These are phyloP conservation scores for Folsomia manolachei DNA, from an alignment of 2,888 invertebrate species.

Conservation along the genomic window DNA sequence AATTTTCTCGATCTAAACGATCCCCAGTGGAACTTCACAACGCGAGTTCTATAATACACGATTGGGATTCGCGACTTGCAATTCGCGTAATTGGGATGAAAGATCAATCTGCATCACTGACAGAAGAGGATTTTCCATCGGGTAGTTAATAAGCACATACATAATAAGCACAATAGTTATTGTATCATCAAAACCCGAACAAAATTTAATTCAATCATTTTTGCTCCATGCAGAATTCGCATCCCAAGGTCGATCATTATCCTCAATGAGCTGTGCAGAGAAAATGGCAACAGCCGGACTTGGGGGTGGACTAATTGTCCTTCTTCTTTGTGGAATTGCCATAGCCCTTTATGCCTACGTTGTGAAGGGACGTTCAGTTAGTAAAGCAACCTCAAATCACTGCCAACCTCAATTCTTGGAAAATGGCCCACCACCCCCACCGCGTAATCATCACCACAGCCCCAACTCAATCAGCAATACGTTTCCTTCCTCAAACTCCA, in stretches of 20 bases:
- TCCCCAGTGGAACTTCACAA: slow-evolving; percentile 42
- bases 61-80: slow-evolving; percentile 44
- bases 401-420: not conserved
- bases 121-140: slow-evolving; percentile 36
- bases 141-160: slow-evolving; percentile 14
- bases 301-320: slow-evolving; percentile 35
- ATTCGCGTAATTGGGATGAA: slow-evolving; percentile 45
- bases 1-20: slow-evolving; percentile 30
- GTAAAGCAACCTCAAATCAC: not conserved
- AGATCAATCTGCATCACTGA: slow-evolving; percentile 39
- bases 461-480: not conserved
- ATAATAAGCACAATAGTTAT: slow-evolving; percentile 4
- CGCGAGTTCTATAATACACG: slow-evolving; percentile 39
- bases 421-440: not conserved
- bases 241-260: not conserved
- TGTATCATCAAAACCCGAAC: not conserved
- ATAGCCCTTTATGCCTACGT: slow-evolving; percentile 38
- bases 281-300: slow-evolving; percentile 45
- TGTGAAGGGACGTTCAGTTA: slow-evolving; percentile 23
- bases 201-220: not conserved
- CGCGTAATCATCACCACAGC: not conserved
- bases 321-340: slow-evolving; percentile 37
- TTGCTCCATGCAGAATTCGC: not conserved
- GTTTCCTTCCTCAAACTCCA: not conserved
- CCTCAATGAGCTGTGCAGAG: slow-evolving; percentile 35